Evolutionary conservation across 2,888 invertebrate species (phyloP).

Genomic region (Drosophila crucigera): DNA sequence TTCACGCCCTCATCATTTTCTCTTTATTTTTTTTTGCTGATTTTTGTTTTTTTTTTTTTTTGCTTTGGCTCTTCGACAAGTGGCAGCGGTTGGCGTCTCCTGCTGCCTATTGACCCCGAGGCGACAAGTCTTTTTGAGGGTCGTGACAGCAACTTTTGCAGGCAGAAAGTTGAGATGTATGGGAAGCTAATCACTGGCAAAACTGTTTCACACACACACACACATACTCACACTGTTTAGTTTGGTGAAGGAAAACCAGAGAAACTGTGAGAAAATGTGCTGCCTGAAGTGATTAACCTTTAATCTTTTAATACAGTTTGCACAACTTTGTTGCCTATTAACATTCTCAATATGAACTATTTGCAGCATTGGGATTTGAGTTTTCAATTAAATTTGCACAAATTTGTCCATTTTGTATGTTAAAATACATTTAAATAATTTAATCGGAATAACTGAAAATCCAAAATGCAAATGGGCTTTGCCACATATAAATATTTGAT

Average conservation of each 20-base stretch:
- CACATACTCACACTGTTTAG: neutral
- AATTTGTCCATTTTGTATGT: neutral
- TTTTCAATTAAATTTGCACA: neutral
- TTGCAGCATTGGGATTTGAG: neutral
- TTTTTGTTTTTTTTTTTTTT: neutral
- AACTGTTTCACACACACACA: conserved; percentile 33
- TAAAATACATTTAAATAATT: neutral
- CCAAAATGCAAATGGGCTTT: conserved; percentile 7
- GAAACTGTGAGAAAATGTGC: conserved; percentile 34
- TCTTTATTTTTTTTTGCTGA: conserved; percentile 6
- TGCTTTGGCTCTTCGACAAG: neutral
- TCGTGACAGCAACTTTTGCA: conserved; percentile 66
- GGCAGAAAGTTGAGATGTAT: conserved; percentile 60
- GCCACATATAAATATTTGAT: conserved; percentile 10
- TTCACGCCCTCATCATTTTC: conserved; percentile 63
- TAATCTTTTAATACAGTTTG: conserved; percentile 63
- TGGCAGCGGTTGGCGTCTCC: neutral
- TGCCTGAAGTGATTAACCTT: conserved; percentile 62
- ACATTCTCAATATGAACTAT: neutral
- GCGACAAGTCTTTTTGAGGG: conserved; percentile 63
- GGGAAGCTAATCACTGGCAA: conserved; percentile 73
- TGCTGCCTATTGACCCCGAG: conserved; percentile 54
- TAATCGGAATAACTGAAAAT: neutral
- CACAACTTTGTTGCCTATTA: conserved; percentile 28
- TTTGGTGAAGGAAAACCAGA: conserved; percentile 1